phyloP scores from a whole-genome alignment of 2,888 invertebrate species.

The Lycophotia porphyrea region DNA sequence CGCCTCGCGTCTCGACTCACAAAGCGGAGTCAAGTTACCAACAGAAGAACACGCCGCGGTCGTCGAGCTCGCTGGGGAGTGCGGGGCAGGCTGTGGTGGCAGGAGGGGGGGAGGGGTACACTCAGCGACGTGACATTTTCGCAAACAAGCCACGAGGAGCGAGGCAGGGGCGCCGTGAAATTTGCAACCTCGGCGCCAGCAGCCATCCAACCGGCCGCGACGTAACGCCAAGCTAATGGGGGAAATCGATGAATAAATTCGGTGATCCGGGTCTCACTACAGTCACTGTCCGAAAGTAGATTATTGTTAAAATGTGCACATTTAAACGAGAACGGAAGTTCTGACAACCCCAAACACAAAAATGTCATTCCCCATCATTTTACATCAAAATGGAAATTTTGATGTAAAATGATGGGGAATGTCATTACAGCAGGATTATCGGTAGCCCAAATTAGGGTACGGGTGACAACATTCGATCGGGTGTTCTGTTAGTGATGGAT shows the following conservation, averaged over 20 bases:
- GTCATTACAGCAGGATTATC: conserved; percentile 31
- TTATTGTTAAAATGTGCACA: conserved; percentile 67
- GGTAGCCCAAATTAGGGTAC: conserved; percentile 23
- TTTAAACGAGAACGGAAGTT: conserved; percentile 41
- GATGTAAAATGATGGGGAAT: conserved; percentile 39
- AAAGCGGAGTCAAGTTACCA: conserved; percentile 78
- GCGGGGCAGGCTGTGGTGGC: conserved; percentile 56
- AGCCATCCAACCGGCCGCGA: conserved; percentile 70
- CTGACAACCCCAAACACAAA: too few relatives aligned
- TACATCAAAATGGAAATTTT: too few relatives aligned
- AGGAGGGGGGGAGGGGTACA: conserved; percentile 68
- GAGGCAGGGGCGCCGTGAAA: conserved; percentile 76
- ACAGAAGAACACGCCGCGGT: conserved; percentile 77
- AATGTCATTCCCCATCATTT: too few relatives aligned
- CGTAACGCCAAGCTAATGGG: conserved; percentile 72
- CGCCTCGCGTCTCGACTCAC: conserved; percentile 68
- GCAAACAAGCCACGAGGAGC: conserved; percentile 82
- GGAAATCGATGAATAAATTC: conserved; percentile 82
- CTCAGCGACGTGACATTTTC: conserved; percentile 85
- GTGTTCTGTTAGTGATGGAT: conserved; percentile 12
- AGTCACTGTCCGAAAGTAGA: conserved; percentile 66
- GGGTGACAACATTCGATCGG: conserved; percentile 17
- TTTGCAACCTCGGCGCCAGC: conserved; percentile 80
- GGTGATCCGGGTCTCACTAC: conserved; percentile 66
- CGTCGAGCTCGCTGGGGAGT: conserved; percentile 65